Evolutionary conservation across 2,888 invertebrate species (phyloP).

Genomic region (Phytoseiulus persimilis): DNA sequence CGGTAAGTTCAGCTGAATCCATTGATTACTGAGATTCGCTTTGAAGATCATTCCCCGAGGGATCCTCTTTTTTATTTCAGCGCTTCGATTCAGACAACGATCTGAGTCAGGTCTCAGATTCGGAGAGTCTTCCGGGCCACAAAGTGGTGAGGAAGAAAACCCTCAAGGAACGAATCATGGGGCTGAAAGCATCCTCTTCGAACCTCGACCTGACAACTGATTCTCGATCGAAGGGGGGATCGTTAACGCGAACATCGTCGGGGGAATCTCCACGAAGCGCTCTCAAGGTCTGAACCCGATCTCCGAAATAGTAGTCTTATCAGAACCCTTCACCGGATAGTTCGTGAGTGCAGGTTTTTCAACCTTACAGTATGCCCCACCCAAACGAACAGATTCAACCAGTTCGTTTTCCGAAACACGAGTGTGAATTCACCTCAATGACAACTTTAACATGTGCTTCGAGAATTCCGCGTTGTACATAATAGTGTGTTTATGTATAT

Average conservation of each 20-base stretch:
- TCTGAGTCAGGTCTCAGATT: constrained; percentile 29
- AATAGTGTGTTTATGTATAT: background rate
- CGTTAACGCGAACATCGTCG: constrained; percentile 17
- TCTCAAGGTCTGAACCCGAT: constrained; percentile 20
- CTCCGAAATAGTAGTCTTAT: background rate
- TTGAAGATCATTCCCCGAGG: background rate
- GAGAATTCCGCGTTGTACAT: background rate
- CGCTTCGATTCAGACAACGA: constrained; percentile 28
- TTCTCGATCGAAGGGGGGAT: background rate
- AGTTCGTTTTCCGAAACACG: constrained; percentile 23
- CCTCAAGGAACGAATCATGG: constrained; percentile 29
- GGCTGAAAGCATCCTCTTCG: background rate
- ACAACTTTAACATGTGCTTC: background rate
- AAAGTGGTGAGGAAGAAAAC: constrained; percentile 30
- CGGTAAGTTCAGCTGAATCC: background rate
- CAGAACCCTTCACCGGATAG: background rate
- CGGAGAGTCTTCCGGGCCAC: constrained; percentile 13
- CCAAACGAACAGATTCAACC: constrained; percentile 22
- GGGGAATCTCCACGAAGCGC: background rate
- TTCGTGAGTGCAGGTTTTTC: background rate
- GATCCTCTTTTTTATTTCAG: background rate
- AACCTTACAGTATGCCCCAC: constrained; percentile 14
- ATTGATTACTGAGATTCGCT: background rate
- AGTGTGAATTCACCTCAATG: background rate
- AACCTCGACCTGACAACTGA: background rate